Evolutionary conservation across 2,113 vertebrate species (phyloP), one percentile per base, ranked within the genome.

Genomic region (Myrmophylax atrothorax): DNA sequence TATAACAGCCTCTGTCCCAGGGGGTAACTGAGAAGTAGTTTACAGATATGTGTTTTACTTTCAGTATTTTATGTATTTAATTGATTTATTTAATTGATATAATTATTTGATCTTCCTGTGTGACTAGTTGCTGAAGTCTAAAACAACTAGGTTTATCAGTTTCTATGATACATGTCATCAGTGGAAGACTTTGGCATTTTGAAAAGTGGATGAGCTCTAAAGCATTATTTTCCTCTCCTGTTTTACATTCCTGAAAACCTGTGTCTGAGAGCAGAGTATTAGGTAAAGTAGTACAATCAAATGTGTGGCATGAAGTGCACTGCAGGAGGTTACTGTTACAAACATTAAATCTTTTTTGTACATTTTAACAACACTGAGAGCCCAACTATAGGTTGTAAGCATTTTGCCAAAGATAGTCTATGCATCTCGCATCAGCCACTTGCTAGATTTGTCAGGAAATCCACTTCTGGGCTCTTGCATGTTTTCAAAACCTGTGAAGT

Each of bases 391-490:
- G 26, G 10, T 62, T 91, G 89, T 49, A 33, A 40, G 40, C 1
- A 1, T 63, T 42, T 12, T 5, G 18, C 42, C 28, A 31, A 2
- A 1, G 0, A 9, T 75, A 33, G 63, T 38, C 42, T 49, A 46
- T 31, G 4, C 1, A 0, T 77, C 0, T 8, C 20, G 31, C 1
- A 1, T 28, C 69, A 62, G 19, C 22, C 1, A 6, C 18, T 63
- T 79, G 33, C 35, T 79, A 33, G 53, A 26, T 23, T 67, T 50
- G 33, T 25, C 70, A 63, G n/a, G 37, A 35, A 74, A 26, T 58
- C 25, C 9, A 9, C 9, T 78, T 77, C 50, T 81, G 42, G 24
- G 8, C 22, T 74, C 7, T 62, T 64, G 7, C 0, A 2, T 53
- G 25, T 28, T 77, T 91, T 35, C 37, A 29, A 83, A 90, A 47